These are phyloP conservation scores for Selenia dentaria DNA, from an alignment of 2,888 invertebrate species.

Conservation along the genomic window DNA sequence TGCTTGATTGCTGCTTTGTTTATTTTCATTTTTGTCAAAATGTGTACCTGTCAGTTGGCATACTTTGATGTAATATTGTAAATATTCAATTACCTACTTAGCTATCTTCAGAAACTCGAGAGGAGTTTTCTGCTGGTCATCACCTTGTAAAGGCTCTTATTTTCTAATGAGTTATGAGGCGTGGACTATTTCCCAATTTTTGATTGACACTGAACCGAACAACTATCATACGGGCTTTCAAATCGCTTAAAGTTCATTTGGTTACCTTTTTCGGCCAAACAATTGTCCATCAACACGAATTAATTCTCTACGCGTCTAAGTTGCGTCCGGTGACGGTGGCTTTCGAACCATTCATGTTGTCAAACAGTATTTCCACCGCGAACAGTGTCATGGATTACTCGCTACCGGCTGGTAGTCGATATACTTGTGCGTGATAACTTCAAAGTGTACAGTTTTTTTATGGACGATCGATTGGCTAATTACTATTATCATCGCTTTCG, in stretches of 20 bases:
- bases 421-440: slow-evolving; percentile 62
- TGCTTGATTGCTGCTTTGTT: slow-evolving; percentile 36
- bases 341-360: slow-evolving; percentile 74
- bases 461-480: slow-evolving; percentile 64
- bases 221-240: slow-evolving; percentile 42
- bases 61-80: slow-evolving; percentile 9
- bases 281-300: slow-evolving; percentile 75
- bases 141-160: slow-evolving; percentile 2
- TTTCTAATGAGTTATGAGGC: slow-evolving; percentile 10
- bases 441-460: slow-evolving; percentile 48
- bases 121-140: slow-evolving; percentile 1
- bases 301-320: slow-evolving; percentile 77
- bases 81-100: background rate
- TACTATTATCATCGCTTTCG: slow-evolving; percentile 54
- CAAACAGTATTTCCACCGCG: slow-evolving; percentile 74
- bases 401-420: slow-evolving; percentile 62
- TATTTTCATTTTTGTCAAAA: slow-evolving; percentile 18
- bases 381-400: slow-evolving; percentile 71
- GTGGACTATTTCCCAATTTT: slow-evolving; percentile 28
- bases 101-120: background rate
- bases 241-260: slow-evolving; percentile 54
- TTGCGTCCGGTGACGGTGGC: slow-evolving; percentile 78
- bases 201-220: slow-evolving; percentile 43
- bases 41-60: slow-evolving; percentile 2
- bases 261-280: slow-evolving; percentile 68